phyloP scores from a whole-genome alignment of 2,888 invertebrate genomes.

The Epirrhoe alternata region DNA sequence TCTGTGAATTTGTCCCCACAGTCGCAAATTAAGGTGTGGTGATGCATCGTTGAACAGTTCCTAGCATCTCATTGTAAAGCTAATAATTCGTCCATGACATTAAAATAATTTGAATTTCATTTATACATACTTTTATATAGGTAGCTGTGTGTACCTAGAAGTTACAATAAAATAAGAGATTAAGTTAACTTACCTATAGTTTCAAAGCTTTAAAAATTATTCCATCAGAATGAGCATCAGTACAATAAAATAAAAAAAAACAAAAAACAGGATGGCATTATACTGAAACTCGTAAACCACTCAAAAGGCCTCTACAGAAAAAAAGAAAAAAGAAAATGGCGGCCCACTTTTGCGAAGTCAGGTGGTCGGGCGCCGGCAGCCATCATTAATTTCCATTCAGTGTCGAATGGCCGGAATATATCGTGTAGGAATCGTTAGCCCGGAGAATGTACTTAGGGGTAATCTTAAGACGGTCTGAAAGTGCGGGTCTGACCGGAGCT shows the following conservation, averaged over 20 bases:
- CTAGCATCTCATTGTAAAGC: no score
- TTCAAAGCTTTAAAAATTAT: slow-evolving; percentile 38
- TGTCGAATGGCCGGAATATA: slow-evolving; percentile 55
- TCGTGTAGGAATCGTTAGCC: slow-evolving; percentile 43
- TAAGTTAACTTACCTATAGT: no score
- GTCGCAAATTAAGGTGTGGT: slow-evolving; percentile 5
- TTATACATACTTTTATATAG: no score
- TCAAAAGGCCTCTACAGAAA: slow-evolving; percentile 59
- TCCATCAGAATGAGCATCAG: no score
- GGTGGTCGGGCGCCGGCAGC: slow-evolving; percentile 67
- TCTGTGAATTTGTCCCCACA: slow-evolving; percentile 4
- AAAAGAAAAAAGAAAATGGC: slow-evolving; percentile 62
- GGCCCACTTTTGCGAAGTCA: slow-evolving; percentile 71
- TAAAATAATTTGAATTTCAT: no score
- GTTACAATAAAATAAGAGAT: no score
- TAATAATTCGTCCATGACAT: no score
- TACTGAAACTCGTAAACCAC: slow-evolving; percentile 60
- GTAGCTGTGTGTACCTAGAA: no score
- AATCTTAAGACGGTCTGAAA: slow-evolving; percentile 34
- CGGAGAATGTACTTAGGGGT: slow-evolving; percentile 40
- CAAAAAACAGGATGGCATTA: slow-evolving; percentile 52
- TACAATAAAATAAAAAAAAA: slow-evolving; percentile 41
- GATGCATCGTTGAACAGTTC: no score
- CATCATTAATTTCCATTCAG: slow-evolving; percentile 81
- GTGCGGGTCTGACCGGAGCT: slow-evolving; percentile 18